Base-by-base conservation (phyloP, 1,140 invertebrate genomes). In the Drosophila murphyi region DNA sequence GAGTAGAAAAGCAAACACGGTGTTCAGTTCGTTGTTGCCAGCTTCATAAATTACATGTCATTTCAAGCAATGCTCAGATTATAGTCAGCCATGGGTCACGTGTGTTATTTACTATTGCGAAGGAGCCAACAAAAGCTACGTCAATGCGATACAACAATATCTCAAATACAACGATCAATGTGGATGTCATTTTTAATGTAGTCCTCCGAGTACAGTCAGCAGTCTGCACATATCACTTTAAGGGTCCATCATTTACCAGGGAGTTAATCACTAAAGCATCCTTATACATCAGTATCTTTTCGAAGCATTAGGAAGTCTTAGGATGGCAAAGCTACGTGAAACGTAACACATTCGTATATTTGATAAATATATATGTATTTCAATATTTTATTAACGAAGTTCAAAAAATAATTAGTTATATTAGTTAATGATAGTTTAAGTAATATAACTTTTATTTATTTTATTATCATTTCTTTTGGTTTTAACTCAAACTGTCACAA, bases 11-110 rank as follows among this genome's bases (percentile, higher is more conserved):
- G 72, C 43, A 32, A 45, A 62, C 37, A 35, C n/a, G n/a, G 34
- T 65, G 57, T 63, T 68, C 47, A 60, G 3, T 41, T 57, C 45
- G 55, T 52, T 55, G 57, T 64, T 60, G 54, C 31, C 45, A 56
- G 41, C 64, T 88, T 61, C 80, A 88, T 87, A 82, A 88, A 88
- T 88, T 82, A 51, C 71, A 43, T 4, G 43, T 62, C 51, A 62
- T 67, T 48, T 61, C 28, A 50, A 35, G 41, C 12, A 34, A 48
- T 64, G 62, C 45, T 12, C 31, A 67, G 62, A 71, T 71, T 64
- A 65, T 7, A 43, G 43, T 29, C 52, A 52, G 29, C 28, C 64
- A 39, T 41, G n/a, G 50, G 5, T 61, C 29, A 55, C 29, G n/a
- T 39, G 3, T 47, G 56, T 35, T 29, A 68, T 59, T 72, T 45